phyloP scores from a whole-genome alignment of 2,113 vertebrate species.

The Phylloscopus trochilus region DNA sequence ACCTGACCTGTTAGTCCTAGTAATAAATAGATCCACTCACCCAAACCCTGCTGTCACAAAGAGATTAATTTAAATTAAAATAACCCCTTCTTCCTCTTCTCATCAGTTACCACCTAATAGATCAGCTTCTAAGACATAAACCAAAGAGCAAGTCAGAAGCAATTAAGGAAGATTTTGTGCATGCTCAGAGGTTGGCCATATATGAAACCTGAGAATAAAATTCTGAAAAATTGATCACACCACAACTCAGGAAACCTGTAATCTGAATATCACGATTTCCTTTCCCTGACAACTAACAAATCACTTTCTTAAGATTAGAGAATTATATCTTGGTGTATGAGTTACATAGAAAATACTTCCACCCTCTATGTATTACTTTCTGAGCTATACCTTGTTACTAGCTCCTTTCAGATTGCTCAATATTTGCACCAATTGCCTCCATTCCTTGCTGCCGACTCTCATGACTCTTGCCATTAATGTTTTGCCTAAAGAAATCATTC shows the following conservation, averaged over 20 bases:
- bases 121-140: not conserved
- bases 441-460: conserved; percentile 13
- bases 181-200: not conserved
- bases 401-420: not conserved
- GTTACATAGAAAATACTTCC: not conserved
- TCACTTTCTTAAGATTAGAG: not conserved
- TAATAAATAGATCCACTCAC: not conserved
- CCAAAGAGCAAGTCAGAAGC: not conserved
- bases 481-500: conserved; percentile 35
- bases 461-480: conserved; percentile 38
- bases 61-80: not conserved
- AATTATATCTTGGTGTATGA: not conserved
- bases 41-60: not conserved
- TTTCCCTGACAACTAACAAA: not conserved
- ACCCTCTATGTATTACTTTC: not conserved
- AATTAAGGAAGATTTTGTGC: not conserved
- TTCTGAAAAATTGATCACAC: not conserved
- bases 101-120: not conserved
- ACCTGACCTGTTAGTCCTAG: not conserved
- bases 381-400: not conserved
- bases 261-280: not conserved
- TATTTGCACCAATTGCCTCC: not conserved
- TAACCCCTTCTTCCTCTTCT: not conserved
- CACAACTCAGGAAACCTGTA: not conserved
- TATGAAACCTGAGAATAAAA: not conserved